Evolutionary conservation across 2,888 invertebrate genomes (phyloP), one percentile per base, ranked within the genome.

Genomic region (Trichacis sp.): DNA sequence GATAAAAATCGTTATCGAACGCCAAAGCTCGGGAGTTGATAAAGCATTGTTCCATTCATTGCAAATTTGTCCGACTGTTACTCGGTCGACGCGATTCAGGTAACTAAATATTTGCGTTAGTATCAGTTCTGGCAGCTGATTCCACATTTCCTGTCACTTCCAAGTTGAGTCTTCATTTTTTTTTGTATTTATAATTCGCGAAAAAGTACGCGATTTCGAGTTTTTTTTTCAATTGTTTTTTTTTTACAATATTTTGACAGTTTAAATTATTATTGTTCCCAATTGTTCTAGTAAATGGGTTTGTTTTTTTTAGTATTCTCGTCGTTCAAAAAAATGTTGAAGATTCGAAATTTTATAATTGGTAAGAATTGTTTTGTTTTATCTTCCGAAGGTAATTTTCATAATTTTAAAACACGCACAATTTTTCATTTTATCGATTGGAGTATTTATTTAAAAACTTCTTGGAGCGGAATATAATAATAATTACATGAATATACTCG

Each of bases 91-190:
- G 24, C 80, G 76, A 70, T 70, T 71, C 30, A 84, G 75, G 59
- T 79, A 69, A 57, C 76, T 68, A 56, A 84, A 80, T 75, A 84
- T 78, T 73, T 82, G 78, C 63, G 75, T 80, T 64, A 84, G 68
- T 79, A 84, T 80, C 78, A 83, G 78, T 78, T 81, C 83, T 71
- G 83, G 83, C 67, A 84, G 77, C 77, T 79, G 81, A 74, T 78
- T 77, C 83, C 83, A 84, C 82, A 83, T 83, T 68, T 78, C 79
- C 74, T 54, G 56, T 45, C 50, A 45, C 3, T 15, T 45, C 14
- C 20, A 6, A n/a, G 9, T 15, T 5, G n/a, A 18, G 15, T 5
- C 6, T 40, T 15, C 40, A 40, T 40, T 40, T 40, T 17, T 40
- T 17, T 36, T 36, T 36, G 2, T 36, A 36, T 12, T 11, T 8